phyloP scores from a whole-genome alignment of 2,888 invertebrate genomes.

The Tetanocera ferruginea region DNA sequence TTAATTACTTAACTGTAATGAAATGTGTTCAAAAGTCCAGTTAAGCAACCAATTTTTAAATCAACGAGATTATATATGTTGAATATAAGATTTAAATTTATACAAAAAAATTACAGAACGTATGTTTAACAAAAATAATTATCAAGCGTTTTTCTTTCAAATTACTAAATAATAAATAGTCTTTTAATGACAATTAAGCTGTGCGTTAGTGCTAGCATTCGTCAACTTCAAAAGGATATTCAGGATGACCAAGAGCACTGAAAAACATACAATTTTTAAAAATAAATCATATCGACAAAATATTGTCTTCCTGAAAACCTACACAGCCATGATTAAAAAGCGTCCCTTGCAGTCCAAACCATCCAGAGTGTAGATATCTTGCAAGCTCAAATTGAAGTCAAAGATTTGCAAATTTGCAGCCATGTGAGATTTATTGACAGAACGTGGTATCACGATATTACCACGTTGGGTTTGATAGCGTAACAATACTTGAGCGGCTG shows the following conservation, averaged over 20 bases:
- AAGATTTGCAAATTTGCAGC: slow-evolving; percentile 56
- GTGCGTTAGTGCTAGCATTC: background rate
- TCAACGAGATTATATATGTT: too few species aligned
- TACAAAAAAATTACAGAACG: too few species aligned
- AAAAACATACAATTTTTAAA: background rate
- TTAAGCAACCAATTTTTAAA: too few species aligned
- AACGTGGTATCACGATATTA: slow-evolving; percentile 58
- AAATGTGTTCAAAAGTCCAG: too few species aligned
- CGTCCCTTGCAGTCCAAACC: slow-evolving; percentile 57
- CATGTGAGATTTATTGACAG: slow-evolving; percentile 55
- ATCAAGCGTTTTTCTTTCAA: too few species aligned
- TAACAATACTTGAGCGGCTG: slow-evolving; percentile 56
- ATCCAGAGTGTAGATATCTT: slow-evolving; percentile 53
- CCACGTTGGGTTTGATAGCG: slow-evolving; percentile 58
- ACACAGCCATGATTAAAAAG: slow-evolving; percentile 56
- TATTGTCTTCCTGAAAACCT: slow-evolving; percentile 27
- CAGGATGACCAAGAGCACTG: slow-evolving; percentile 11
- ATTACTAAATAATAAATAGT: too few species aligned
- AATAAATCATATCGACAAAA: too few species aligned
- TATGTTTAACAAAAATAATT: too few species aligned
- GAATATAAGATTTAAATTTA: too few species aligned
- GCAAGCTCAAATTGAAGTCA: slow-evolving; percentile 51
- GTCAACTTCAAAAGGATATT: slow-evolving; percentile 14
- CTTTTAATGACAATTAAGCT: too few species aligned
- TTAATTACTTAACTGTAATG: too few species aligned